phyloP scores from a whole-genome alignment of 2,888 invertebrate species.

The Brenthis daphne region DNA sequence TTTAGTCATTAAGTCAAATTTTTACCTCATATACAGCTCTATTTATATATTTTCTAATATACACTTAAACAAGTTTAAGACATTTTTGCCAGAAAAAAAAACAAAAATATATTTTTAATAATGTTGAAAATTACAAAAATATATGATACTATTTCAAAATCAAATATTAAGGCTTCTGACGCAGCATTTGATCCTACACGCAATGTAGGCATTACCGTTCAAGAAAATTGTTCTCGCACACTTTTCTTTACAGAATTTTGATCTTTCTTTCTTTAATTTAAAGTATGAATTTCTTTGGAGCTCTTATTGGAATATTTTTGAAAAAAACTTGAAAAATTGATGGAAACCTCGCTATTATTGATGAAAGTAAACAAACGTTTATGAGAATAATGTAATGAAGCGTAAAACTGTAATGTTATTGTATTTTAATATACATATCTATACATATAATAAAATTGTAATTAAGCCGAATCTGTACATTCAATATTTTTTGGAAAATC shows the following conservation, averaged over 20 bases:
- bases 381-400: neutral
- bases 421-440: neutral
- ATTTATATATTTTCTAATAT: too few species aligned
- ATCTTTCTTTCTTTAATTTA: neutral
- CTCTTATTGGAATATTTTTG: neutral
- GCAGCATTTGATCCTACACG: constrained; percentile 27
- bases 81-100: neutral
- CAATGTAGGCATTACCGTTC: constrained; percentile 26
- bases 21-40: too few species aligned
- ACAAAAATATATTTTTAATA: neutral
- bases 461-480: too few species aligned
- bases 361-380: constrained; percentile 11
- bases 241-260: neutral
- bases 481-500: too few species aligned
- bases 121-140: constrained; percentile 3
- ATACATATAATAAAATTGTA: too few species aligned
- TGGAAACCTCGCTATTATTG: constrained; percentile 8
- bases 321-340: constrained; percentile 3
- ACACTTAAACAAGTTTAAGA: too few species aligned
- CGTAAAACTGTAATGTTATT: neutral
- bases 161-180: constrained; percentile 26
- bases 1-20: too few species aligned
- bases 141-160: constrained; percentile 19
- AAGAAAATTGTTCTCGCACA: neutral
- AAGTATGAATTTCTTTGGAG: neutral